Evolutionary conservation across 2,888 invertebrate species (phyloP).

Genomic region (Thecophora atra): DNA sequence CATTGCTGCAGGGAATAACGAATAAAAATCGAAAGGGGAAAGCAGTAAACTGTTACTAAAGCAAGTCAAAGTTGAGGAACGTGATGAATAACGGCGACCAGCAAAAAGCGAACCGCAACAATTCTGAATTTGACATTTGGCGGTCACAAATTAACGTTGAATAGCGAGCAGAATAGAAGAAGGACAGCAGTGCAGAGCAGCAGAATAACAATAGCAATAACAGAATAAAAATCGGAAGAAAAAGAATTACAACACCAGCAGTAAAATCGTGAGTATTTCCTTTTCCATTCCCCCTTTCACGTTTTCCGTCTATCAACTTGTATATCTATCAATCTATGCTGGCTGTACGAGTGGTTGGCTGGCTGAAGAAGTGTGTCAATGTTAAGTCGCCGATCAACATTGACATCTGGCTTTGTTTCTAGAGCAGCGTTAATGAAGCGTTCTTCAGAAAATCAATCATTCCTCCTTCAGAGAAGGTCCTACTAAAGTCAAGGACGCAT

Average conservation of each 20-base stretch:
- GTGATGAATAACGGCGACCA: background rate
- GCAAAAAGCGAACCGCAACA: background rate
- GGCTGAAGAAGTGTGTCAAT: background rate
- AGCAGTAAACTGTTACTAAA: background rate
- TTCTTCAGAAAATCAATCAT: background rate
- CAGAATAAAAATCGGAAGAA: background rate
- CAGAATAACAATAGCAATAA: background rate
- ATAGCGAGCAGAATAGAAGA: background rate
- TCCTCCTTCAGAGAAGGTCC: background rate
- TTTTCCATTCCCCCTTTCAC: constrained; percentile 3
- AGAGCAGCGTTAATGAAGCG: constrained; percentile 14
- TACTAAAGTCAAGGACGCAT: constrained; percentile 19
- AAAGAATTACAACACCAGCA: constrained; percentile 17
- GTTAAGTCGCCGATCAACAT: background rate
- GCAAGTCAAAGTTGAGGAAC: background rate
- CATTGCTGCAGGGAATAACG: background rate
- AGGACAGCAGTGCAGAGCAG: background rate
- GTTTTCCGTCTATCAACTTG: background rate
- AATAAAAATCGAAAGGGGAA: background rate
- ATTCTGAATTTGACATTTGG: constrained; percentile 12
- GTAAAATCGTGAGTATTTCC: constrained; percentile 24
- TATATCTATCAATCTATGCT: background rate
- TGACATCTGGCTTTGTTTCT: constrained; percentile 1
- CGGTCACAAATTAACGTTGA: background rate
- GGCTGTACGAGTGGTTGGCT: background rate